Base-by-base conservation (phyloP, 2,113 vertebrate species). In the Podarcis muralis region DNA sequence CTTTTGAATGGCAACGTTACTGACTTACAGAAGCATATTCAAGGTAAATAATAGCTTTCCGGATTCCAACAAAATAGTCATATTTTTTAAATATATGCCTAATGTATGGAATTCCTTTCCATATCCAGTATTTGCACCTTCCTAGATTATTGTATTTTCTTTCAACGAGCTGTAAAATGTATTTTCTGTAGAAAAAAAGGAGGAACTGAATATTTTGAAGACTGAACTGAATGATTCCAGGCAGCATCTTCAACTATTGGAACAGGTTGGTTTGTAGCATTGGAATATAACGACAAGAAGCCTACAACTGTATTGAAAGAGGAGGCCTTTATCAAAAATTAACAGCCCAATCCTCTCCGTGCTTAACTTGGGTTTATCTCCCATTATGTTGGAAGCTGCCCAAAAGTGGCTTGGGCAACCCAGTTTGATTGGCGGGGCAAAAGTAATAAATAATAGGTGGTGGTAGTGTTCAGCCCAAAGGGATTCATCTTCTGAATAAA, bases 151-250 rank as follows among this genome's bases (percentile, higher is more conserved):
- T 76, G 23, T 0, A 5, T 57, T 40, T 69, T 79, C 12, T 83
- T 76, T 72, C 1, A 0, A 78, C 80, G 91, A 90, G 66, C n/a
- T 32, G 72, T 40, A 37, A 37, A 78, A 78, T 89, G 2, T 68
- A 89, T 83, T 80, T 93, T 94, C 94, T 91, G 81, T 2, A 93
- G 98, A 94, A 40, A 97, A 97, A 94, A 95, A 65, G 40, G 94
- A 97, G 83, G 96, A 96, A 53, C 71, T 98, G 66, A 96, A 95
- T 77, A 43, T 80, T 16, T 62, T 97, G 86, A 96, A 94, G 37
- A 92, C 93, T 84, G 95, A 97, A 86, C 88, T 98, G 71, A 86
- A 69, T 40, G 74, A 89, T n/a, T 93, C 93, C 3, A 96, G 94
- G 85, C 94, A 96, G 40, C 95, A 95, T 77, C 94, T 98, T 79